Percentiles rank a stretch among this genome's conserved stretches.
Conservation (phyloP, 2,797 vertebrate species). For the Sebastes ruberrimus region DNA sequence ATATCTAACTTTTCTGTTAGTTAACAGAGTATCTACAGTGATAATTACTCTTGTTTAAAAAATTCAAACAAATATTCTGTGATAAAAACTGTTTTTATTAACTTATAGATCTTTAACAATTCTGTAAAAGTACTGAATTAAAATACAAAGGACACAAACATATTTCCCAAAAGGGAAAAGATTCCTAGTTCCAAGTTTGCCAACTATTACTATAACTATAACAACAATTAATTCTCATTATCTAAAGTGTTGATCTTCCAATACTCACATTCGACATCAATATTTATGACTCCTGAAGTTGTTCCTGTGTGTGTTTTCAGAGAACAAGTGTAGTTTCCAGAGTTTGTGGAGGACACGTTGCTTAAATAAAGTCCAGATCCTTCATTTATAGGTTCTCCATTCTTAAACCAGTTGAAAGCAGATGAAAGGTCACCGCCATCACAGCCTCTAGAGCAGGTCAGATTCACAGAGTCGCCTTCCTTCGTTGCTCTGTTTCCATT, state of each 20-base stretch:
- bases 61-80: too few relatives aligned
- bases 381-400: slow-evolving; percentile 9
- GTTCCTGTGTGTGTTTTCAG: not conserved
- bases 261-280: slow-evolving; percentile 60
- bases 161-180: too few relatives aligned
- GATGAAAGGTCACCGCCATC: not conserved
- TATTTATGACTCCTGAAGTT: not conserved
- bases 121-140: too few relatives aligned
- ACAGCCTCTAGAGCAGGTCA: slow-evolving; percentile 42
- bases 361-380: slow-evolving; percentile 19
- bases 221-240: not conserved
- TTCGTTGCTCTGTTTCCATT: not conserved
- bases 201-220: too few relatives aligned
- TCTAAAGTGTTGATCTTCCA: not conserved
- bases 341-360: slow-evolving; percentile 27
- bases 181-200: not conserved
- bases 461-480: slow-evolving; percentile 43
- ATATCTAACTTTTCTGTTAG: too few relatives aligned
- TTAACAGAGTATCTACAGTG: too few relatives aligned
- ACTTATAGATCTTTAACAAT: too few relatives aligned
- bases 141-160: too few relatives aligned
- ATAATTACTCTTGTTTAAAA: too few relatives aligned
- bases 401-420: slow-evolving; percentile 48
- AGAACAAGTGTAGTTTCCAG: slow-evolving; percentile 60
- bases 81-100: too few relatives aligned